Evolutionary conservation across 2,888 invertebrate species (phyloP).

Genomic region (Andrena bicolor): DNA sequence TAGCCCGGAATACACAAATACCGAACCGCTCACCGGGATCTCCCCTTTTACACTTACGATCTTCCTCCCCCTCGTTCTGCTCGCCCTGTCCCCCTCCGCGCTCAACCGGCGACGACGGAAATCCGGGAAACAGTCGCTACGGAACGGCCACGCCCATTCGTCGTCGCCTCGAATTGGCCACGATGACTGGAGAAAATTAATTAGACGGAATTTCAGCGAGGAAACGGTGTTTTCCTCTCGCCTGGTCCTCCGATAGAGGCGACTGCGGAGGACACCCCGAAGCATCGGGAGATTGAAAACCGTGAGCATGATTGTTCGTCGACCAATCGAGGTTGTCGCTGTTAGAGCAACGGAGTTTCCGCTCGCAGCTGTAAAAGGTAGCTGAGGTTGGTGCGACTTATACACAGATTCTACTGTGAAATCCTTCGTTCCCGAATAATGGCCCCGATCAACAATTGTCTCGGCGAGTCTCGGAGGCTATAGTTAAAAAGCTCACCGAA

Average conservation of each 20-base stretch:
- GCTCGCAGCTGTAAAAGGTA: too few relatives aligned
- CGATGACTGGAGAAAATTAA: constrained; percentile 78
- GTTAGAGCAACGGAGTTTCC: too few relatives aligned
- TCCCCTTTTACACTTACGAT: constrained; percentile 18
- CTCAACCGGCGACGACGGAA: constrained; percentile 39
- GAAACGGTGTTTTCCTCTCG: constrained; percentile 54
- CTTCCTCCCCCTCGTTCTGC: not conserved
- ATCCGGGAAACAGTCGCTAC: constrained; percentile 53
- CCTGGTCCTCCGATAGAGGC: constrained; percentile 2
- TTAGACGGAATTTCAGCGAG: constrained; percentile 76
- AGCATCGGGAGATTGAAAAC: constrained; percentile 14
- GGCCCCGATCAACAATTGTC: not conserved
- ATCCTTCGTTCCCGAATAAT: not conserved
- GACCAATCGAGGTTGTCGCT: too few relatives aligned
- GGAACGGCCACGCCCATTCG: constrained; percentile 76
- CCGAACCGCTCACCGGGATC: constrained; percentile 2
- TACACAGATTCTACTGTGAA: too few relatives aligned
- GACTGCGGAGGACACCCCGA: not conserved
- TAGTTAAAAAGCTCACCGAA: not conserved
- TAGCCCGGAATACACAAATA: constrained; percentile 39
- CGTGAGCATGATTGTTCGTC: not conserved
- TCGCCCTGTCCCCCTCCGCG: constrained; percentile 18
- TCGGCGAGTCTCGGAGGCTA: not conserved
- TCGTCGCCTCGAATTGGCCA: constrained; percentile 75
- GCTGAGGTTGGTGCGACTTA: too few relatives aligned